Evolutionary conservation across 2,888 invertebrate genomes (phyloP).

Genomic region (Rhingia rostrata): DNA sequence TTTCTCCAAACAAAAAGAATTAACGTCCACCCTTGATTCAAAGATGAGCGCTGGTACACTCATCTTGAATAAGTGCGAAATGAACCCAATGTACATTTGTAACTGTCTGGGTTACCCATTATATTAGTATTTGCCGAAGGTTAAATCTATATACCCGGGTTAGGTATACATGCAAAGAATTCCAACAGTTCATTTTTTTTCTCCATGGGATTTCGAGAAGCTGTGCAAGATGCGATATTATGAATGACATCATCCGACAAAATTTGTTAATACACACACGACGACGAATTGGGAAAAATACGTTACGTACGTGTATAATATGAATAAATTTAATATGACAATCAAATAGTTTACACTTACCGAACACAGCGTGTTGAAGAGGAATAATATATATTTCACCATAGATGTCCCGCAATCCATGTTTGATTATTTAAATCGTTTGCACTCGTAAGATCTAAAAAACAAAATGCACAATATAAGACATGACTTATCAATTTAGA

Average conservation of each 20-base stretch:
- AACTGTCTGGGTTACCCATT: conserved; percentile 16
- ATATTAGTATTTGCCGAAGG: conserved; percentile 23
- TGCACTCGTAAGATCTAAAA: conserved; percentile 39
- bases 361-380: conserved; percentile 90
- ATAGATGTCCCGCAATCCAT: conserved; percentile 90
- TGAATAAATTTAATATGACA: not conserved
- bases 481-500: conserved; percentile 26
- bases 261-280: conserved; percentile 8
- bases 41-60: conserved; percentile 26
- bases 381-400: conserved; percentile 91
- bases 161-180: not conserved
- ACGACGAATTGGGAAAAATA: conserved; percentile 2
- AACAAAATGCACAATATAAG: conserved; percentile 14
- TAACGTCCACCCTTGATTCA: conserved; percentile 40
- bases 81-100: conserved; percentile 2
- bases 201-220: conserved; percentile 45
- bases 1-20: conserved; percentile 3
- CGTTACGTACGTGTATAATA: not conserved
- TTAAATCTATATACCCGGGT: conserved; percentile 21
- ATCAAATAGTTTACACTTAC: conserved; percentile 84
- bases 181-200: conserved; percentile 15
- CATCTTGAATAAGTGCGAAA: conserved; percentile 33
- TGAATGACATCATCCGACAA: conserved; percentile 62
- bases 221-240: conserved; percentile 36
- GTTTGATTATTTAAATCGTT: conserved; percentile 2